Conservation (phyloP, 64 coral and sea anemone species). For the Porites lutea region DNA sequence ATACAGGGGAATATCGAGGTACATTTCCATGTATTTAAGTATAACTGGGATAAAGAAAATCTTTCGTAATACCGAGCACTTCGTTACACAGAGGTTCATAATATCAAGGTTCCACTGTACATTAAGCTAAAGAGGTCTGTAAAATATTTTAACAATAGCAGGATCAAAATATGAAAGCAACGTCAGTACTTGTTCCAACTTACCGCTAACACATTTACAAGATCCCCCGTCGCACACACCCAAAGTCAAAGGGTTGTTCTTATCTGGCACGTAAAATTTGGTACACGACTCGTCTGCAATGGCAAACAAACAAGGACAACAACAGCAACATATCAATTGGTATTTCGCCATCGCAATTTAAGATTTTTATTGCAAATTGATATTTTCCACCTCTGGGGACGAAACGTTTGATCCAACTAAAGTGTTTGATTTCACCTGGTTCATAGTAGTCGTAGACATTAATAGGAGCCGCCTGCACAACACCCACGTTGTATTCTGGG, state of each 20-base stretch:
- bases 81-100: no score
- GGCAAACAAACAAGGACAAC: background rate
- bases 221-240: constrained; percentile 69
- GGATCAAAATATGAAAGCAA: no score
- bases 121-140: no score
- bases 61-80: no score
- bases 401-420: no score
- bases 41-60: no score
- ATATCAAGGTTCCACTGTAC: no score
- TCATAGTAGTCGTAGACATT: constrained; percentile 94
- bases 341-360: no score
- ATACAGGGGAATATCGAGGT: no score
- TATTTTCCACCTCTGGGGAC: background rate
- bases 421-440: constrained; percentile 38
- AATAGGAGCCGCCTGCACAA: constrained; percentile 69
- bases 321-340: background rate
- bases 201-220: constrained; percentile 78
- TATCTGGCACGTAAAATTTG: constrained; percentile 68
- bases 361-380: no score
- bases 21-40: no score
- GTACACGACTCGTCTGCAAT: constrained; percentile 68
- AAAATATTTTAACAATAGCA: no score
- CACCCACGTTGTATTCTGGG: constrained; percentile 57
- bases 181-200: background rate
- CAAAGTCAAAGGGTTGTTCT: constrained; percentile 41